A percentile compares a stretch with the other conserved stretches of the same genome.
These are phyloP conservation scores for Polydrusus pterygomalis DNA, from an alignment of 2,888 invertebrate genomes.

Conservation along the genomic window DNA sequence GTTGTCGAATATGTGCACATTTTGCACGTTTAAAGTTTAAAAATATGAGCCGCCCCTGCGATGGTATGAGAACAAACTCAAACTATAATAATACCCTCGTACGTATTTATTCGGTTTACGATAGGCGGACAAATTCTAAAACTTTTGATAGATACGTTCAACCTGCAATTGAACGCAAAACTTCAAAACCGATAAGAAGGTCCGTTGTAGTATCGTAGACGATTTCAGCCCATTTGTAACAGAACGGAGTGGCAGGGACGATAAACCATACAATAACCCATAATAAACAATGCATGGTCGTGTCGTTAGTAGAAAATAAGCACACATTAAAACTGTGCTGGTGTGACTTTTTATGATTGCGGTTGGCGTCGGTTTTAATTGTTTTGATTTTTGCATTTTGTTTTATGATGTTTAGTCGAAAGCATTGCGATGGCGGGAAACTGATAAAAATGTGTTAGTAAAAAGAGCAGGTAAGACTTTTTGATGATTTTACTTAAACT, in stretches of 20 bases:
- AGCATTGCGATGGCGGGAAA: not conserved
- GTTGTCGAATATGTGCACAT: no score
- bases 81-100: no score
- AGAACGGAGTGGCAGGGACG: conserved; percentile 17
- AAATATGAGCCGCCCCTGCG: no score
- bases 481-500: no score
- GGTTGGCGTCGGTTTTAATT: conserved; percentile 7
- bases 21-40: no score
- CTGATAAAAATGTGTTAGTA: no score
- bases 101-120: not conserved
- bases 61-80: not conserved
- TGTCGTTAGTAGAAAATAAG: not conserved
- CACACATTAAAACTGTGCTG: not conserved
- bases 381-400: not conserved
- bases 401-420: not conserved
- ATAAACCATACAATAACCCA: conserved; percentile 24
- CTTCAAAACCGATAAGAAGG: conserved; percentile 20
- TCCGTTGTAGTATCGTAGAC: not conserved
- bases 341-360: not conserved
- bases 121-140: conserved; percentile 10
- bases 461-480: no score
- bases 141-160: not conserved
- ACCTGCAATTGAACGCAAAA: conserved; percentile 12
- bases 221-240: conserved; percentile 7
- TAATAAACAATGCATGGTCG: no score